Percentiles rank a stretch among this genome's conserved stretches.
These are phyloP conservation scores for Phalloptychus januarius DNA, from an alignment of 2,797 vertebrate species.

Conservation along the genomic window DNA sequence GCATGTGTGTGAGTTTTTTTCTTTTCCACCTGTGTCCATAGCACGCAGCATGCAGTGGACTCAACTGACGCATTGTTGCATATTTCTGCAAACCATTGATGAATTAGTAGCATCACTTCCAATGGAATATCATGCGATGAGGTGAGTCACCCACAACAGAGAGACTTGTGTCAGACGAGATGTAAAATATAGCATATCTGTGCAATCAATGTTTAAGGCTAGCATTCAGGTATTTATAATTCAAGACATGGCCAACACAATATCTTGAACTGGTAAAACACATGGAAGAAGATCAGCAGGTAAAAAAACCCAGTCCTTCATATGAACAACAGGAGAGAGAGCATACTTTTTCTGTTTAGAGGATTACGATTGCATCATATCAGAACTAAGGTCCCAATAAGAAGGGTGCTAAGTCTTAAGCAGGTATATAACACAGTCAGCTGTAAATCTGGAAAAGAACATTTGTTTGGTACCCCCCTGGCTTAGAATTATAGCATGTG, in stretches of 20 bases:
- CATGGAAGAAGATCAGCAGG: neutral
- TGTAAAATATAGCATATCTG: neutral
- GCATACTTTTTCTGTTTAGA: neutral
- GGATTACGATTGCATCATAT: no score
- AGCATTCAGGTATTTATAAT: neutral
- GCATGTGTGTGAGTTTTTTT: slow-evolving; percentile 11
- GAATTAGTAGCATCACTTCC: neutral
- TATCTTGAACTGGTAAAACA: neutral
- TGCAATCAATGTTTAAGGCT: neutral
- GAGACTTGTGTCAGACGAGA: neutral
- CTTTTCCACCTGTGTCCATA: slow-evolving; percentile 1
- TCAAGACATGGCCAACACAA: neutral
- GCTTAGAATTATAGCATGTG: neutral
- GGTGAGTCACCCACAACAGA: neutral
- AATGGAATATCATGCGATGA: neutral
- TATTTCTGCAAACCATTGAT: neutral
- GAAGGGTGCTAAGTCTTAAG: neutral
- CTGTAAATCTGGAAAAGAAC: neutral
- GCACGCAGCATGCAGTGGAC: slow-evolving; percentile 30
- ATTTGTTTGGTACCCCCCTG: neutral
- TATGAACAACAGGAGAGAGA: neutral
- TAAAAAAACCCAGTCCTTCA: neutral
- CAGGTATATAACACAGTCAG: neutral
- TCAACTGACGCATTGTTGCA: slow-evolving; percentile 21
- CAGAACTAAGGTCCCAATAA: neutral